These are phyloP conservation scores for Tyrannus savana DNA, from an alignment of 2,113 vertebrate genomes.

Conservation along the genomic window DNA sequence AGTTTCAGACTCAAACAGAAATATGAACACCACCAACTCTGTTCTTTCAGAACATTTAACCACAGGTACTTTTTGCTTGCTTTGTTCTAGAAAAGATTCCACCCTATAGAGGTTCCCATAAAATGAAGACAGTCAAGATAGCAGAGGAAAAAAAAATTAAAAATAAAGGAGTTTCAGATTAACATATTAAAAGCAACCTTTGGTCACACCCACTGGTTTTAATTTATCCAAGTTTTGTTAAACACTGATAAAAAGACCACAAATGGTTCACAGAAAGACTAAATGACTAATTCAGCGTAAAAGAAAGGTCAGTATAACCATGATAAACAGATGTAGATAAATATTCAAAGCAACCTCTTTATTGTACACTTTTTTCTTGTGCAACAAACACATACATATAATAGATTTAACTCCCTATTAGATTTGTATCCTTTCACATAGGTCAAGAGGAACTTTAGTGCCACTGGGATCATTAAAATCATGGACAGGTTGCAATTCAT, in stretches of 20 bases:
- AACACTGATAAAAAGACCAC: neutral
- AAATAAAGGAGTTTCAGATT: neutral
- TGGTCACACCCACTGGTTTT: neutral
- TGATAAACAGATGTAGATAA: neutral
- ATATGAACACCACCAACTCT: neutral
- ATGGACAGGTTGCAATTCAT: neutral
- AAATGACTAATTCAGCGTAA: neutral
- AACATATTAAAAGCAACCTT: neutral
- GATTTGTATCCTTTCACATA: neutral
- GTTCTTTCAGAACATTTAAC: conserved; percentile 1
- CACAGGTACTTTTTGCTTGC: neutral
- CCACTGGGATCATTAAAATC: neutral
- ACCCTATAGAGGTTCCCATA: neutral
- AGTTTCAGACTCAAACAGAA: neutral
- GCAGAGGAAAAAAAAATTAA: neutral
- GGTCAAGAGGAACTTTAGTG: neutral
- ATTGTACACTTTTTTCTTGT: neutral
- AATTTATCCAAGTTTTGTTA: neutral
- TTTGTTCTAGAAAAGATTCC: conserved; percentile 16
- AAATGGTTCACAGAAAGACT: neutral
- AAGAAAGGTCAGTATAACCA: neutral
- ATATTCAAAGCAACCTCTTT: neutral
- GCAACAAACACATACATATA: neutral
- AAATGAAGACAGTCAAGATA: neutral
- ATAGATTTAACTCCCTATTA: neutral